A percentile compares a stretch with the other conserved stretches of the same genome.
These are phyloP conservation scores for Heterotilapia buettikoferi DNA, from an alignment of 2,113 vertebrate species.

Conservation along the genomic window DNA sequence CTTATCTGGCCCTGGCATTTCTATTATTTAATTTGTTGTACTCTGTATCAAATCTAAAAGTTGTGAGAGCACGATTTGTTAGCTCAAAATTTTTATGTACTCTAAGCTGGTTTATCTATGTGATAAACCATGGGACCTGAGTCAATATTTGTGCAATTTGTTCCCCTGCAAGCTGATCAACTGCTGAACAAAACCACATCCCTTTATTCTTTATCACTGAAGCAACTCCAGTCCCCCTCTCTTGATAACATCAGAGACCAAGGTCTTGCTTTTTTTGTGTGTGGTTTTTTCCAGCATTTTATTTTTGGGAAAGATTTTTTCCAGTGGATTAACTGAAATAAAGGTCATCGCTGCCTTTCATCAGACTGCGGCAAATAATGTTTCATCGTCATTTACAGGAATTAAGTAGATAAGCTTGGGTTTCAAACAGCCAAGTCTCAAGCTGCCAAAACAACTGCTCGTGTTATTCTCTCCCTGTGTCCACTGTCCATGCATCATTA, in stretches of 20 bases:
- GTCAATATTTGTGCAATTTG: slow-evolving; percentile 26
- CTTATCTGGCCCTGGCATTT: not conserved
- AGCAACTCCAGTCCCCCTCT: not conserved
- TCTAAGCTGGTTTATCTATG: not conserved
- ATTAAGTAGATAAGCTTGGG: slow-evolving; percentile 17
- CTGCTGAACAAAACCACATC: not conserved
- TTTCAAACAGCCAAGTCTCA: not conserved
- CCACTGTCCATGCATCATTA: slow-evolving; percentile 21
- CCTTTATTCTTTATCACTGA: slow-evolving; percentile 6
- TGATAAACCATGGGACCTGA: not conserved
- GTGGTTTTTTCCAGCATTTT: not conserved
- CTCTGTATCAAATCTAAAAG: not conserved
- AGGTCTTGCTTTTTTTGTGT: not conserved
- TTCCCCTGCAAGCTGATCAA: slow-evolving; percentile 13
- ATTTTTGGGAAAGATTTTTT: slow-evolving; percentile 1
- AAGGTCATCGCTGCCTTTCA: slow-evolving; percentile 32
- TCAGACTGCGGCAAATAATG: slow-evolving; percentile 5
- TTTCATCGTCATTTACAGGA: slow-evolving; percentile 14
- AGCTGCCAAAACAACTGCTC: slow-evolving; percentile 9
- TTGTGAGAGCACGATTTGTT: not conserved
- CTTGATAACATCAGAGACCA: slow-evolving; percentile 21
- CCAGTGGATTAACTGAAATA: slow-evolving; percentile 26
- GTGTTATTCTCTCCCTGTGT: not conserved
- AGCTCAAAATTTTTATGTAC: not conserved
- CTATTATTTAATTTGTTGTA: not conserved